These are phyloP conservation scores for Strongylocentrotus purpuratus DNA, from an alignment of 35 echinoderm and acorn worm species.

Conservation along the genomic window DNA sequence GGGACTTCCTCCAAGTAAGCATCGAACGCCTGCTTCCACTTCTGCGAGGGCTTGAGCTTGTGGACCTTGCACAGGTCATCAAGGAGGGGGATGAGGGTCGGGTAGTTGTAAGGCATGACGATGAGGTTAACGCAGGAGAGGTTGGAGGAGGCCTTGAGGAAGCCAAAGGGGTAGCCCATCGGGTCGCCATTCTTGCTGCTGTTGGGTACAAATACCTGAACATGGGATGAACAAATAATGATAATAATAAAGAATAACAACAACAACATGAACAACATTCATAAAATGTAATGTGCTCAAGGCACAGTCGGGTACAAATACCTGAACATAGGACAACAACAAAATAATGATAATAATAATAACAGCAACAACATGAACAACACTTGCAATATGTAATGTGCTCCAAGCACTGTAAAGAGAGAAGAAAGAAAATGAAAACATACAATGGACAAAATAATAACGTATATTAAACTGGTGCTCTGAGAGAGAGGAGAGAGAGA, in stretches of 20 bases:
- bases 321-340: too few species aligned
- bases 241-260: not conserved
- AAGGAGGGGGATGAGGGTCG: slow-evolving; percentile 76
- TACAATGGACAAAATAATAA: too few species aligned
- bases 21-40: slow-evolving; percentile 94
- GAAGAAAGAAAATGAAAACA: too few species aligned
- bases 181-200: slow-evolving; percentile 68
- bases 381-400: too few species aligned
- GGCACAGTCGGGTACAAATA: too few species aligned
- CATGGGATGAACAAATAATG: not conserved
- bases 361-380: too few species aligned
- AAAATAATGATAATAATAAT: too few species aligned
- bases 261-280: too few species aligned
- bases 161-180: slow-evolving; percentile 92
- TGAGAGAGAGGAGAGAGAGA: too few species aligned
- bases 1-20: slow-evolving; percentile 91
- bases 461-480: too few species aligned
- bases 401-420: too few species aligned
- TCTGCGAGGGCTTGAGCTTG: slow-evolving; percentile 82
- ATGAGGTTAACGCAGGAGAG: slow-evolving; percentile 91
- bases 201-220: slow-evolving; percentile 83
- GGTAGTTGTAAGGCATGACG: slow-evolving; percentile 97
- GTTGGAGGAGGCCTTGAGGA: slow-evolving; percentile 90
- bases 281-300: too few species aligned
- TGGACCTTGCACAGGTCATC: slow-evolving; percentile 98